phyloP scores from a whole-genome alignment of 2,113 vertebrate genomes.

The Romanogobio albipinnatus region DNA sequence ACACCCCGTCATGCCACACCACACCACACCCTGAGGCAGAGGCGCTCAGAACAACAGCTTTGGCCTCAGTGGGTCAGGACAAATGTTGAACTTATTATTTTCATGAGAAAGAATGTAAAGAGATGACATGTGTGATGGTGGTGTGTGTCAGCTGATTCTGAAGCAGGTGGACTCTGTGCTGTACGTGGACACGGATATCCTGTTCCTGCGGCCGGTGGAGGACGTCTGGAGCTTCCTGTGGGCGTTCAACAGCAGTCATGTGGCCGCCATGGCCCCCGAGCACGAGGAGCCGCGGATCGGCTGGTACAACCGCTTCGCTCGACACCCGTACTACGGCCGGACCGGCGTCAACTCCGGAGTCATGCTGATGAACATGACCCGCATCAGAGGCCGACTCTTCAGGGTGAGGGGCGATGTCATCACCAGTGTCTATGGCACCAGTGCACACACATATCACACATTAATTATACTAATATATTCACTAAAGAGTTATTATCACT shows the following conservation, averaged over 20 bases:
- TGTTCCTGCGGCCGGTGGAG: conserved; percentile 93
- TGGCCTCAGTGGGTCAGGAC: no score
- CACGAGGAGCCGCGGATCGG: conserved; percentile 94
- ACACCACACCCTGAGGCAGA: no score
- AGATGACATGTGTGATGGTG: no score
- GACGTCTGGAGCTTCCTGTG: conserved; percentile 90
- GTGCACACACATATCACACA: no score
- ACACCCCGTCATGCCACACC: no score
- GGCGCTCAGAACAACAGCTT: no score
- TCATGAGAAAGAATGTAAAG: no score
- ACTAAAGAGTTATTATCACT: no score
- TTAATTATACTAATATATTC: no score
- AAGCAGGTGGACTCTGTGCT: conserved; percentile 91
- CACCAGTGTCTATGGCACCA: no score
- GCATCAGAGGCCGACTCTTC: conserved; percentile 88
- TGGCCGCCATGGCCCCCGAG: conserved; percentile 95
- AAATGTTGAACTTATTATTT: no score
- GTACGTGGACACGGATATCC: conserved; percentile 94
- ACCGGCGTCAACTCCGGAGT: conserved; percentile 97
- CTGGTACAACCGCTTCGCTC: conserved; percentile 97
- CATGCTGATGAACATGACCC: conserved; percentile 98
- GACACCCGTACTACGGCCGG: conserved; percentile 91
- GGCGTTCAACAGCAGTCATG: conserved; percentile 86
- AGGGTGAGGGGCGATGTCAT: no score
- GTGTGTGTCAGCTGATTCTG: conserved; percentile 82